phyloP scores from a whole-genome alignment of 2,888 invertebrate species.

The Acleris sparsana region DNA sequence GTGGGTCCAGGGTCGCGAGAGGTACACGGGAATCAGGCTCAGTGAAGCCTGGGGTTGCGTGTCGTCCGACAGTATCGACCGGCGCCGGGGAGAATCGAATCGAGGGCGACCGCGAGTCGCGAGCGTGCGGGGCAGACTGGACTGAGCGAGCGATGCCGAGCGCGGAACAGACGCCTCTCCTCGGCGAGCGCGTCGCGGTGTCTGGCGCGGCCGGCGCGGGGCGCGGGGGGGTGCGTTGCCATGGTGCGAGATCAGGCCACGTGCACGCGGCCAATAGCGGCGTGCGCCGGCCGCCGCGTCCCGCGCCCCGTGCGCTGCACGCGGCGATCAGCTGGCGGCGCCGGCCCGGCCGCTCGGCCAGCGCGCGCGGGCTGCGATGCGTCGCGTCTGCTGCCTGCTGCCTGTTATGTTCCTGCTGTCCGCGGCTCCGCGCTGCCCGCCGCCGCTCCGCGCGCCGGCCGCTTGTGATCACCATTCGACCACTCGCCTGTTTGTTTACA shows the following conservation, averaged over 20 bases:
- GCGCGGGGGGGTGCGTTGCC: slow-evolving; percentile 70
- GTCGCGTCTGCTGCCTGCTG: slow-evolving; percentile 32
- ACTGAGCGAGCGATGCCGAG: slow-evolving; percentile 31
- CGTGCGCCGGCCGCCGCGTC: slow-evolving; percentile 42
- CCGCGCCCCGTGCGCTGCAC: slow-evolving; percentile 39
- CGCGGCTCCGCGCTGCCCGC: no score
- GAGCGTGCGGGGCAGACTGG: slow-evolving; percentile 41
- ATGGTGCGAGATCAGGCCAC: slow-evolving; percentile 91
- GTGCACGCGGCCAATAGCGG: slow-evolving; percentile 86
- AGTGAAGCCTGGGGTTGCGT: slow-evolving; percentile 9
- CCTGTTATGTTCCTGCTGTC: slow-evolving; percentile 20
- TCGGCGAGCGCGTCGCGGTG: slow-evolving; percentile 53
- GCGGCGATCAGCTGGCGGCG: slow-evolving; percentile 41
- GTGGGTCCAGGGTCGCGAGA: no score
- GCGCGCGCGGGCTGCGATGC: slow-evolving; percentile 11
- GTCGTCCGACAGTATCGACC: slow-evolving; percentile 55
- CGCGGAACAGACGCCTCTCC: slow-evolving; percentile 43
- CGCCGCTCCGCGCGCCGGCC: no score
- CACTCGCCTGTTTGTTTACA: no score
- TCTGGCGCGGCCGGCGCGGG: slow-evolving; percentile 42
- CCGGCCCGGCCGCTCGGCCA: slow-evolving; percentile 37
- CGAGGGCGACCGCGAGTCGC: slow-evolving; percentile 6
- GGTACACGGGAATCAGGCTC: neutral
- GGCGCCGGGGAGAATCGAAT: slow-evolving; percentile 40
- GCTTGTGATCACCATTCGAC: no score